phyloP scores from a whole-genome alignment of 2,797 vertebrate genomes.

The Danio aesculapii region DNA sequence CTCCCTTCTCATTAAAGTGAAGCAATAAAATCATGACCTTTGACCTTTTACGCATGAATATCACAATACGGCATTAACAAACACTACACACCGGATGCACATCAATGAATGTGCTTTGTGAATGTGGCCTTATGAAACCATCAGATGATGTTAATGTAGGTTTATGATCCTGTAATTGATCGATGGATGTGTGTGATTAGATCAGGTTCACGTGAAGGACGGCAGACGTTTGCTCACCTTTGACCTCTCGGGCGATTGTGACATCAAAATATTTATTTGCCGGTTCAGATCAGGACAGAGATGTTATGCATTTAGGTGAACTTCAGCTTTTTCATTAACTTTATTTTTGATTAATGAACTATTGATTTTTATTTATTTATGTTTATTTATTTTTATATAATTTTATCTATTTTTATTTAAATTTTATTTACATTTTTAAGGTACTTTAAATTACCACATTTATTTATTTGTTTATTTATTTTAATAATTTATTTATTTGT shows the following conservation, averaged over 20 bases:
- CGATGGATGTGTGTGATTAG: background rate
- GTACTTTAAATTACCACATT: too few relatives aligned
- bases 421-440: too few relatives aligned
- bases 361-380: too few relatives aligned
- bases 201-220: background rate
- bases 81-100: background rate
- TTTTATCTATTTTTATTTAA: too few relatives aligned
- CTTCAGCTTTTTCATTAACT: too few relatives aligned
- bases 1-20: constrained; percentile 22
- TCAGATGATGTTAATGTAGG: background rate
- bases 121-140: background rate
- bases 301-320: background rate
- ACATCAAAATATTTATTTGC: background rate
- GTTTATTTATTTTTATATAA: too few relatives aligned
- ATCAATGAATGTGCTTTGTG: background rate
- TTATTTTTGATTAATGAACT: too few relatives aligned
- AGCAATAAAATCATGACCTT: constrained; percentile 14
- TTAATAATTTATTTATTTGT: too few relatives aligned
- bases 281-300: background rate
- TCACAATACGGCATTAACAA: background rate
- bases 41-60: background rate
- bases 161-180: background rate
- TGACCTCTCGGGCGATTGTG: constrained; percentile 11
- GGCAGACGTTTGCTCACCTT: background rate
- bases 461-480: too few relatives aligned